phyloP scores from a whole-genome alignment of 2,888 invertebrate species.

The Copidosoma aretas region DNA sequence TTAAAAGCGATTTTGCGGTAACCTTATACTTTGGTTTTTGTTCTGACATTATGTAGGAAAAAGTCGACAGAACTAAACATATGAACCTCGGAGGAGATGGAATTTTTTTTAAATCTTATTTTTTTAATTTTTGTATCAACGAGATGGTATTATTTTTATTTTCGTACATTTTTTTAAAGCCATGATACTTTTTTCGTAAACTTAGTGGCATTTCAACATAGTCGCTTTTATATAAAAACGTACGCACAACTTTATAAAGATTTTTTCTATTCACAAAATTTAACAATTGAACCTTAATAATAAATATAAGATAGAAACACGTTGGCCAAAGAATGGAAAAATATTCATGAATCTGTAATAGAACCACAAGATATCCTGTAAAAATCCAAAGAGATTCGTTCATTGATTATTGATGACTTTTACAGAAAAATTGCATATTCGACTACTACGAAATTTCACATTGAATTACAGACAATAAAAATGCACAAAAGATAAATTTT shows the following conservation, averaged over 20 bases:
- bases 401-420: neutral
- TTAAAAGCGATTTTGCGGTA: conserved; percentile 36
- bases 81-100: conserved; percentile 15
- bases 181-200: conserved; percentile 7
- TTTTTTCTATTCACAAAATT: neutral
- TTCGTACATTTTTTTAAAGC: conserved; percentile 14
- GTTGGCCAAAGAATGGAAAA: neutral
- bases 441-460: neutral
- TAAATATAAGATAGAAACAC: neutral
- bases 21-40: conserved; percentile 6
- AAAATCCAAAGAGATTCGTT: neutral
- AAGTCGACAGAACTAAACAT: conserved; percentile 18
- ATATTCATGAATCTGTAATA: neutral
- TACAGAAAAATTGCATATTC: neutral
- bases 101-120: conserved; percentile 22
- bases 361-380: no score
- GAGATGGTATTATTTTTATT: neutral
- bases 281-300: neutral
- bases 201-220: conserved; percentile 27
- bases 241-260: neutral
- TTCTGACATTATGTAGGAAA: conserved; percentile 19
- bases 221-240: conserved; percentile 15
- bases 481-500: neutral
- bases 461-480: neutral
- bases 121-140: conserved; percentile 7